These are phyloP conservation scores for Sarcoramphus papa DNA, from an alignment of 2,797 vertebrate species.

Conservation along the genomic window DNA sequence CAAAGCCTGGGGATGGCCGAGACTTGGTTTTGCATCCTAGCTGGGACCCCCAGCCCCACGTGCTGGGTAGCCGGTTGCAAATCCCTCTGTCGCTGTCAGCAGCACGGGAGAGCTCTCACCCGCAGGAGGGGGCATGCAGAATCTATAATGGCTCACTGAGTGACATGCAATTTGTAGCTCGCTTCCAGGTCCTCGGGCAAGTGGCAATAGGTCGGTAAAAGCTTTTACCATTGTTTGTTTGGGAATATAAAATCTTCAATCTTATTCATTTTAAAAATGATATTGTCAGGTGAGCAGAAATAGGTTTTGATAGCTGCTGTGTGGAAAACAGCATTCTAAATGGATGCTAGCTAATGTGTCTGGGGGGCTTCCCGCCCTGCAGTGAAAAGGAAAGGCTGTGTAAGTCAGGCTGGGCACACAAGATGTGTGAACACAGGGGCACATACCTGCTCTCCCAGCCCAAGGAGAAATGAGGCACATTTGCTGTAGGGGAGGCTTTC, in stretches of 20 bases:
- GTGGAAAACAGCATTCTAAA: not conserved
- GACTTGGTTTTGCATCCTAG: not conserved
- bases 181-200: not conserved
- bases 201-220: not conserved
- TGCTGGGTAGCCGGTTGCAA: rapidly evolving
- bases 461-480: not conserved
- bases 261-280: not conserved
- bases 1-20: rapidly evolving
- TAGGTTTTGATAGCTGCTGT: not conserved
- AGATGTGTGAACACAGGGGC: not conserved
- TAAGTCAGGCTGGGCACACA: not conserved
- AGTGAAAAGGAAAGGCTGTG: not conserved
- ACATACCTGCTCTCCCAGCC: not conserved
- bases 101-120: not conserved
- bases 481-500: not conserved
- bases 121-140: not conserved
- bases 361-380: not conserved
- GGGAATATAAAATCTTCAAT: not conserved
- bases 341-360: not conserved
- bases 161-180: not conserved
- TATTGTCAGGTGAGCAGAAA: not conserved
- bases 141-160: not conserved
- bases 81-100: rapidly evolving
- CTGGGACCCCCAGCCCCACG: rapidly evolving
- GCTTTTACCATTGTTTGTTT: not conserved